phyloP scores from a whole-genome alignment of 2,888 invertebrate species.

The Flabesymbios commensalis region DNA sequence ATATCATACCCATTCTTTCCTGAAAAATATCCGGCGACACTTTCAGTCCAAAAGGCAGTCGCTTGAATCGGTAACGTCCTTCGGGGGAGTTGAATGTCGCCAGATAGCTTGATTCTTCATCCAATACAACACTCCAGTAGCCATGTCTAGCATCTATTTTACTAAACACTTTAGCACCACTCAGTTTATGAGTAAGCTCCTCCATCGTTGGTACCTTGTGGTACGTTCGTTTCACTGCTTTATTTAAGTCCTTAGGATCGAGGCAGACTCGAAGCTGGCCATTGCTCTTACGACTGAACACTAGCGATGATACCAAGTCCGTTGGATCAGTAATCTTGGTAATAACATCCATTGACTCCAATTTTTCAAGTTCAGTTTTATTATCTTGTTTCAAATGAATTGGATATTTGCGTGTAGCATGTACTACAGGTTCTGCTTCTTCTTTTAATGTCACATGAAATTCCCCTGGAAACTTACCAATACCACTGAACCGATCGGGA shows the following conservation, averaged over 20 bases:
- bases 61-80: background rate
- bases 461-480: too few species aligned
- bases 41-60: conserved; percentile 8
- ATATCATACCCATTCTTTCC: conserved; percentile 4
- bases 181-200: conserved; percentile 18
- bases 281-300: conserved; percentile 5
- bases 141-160: conserved; percentile 27
- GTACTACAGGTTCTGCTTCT: background rate
- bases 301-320: conserved; percentile 14
- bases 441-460: background rate
- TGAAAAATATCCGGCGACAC: conserved; percentile 14
- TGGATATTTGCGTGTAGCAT: conserved; percentile 1
- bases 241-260: too few species aligned
- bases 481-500: too few species aligned
- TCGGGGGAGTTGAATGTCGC: conserved; percentile 16
- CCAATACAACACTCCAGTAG: conserved; percentile 23
- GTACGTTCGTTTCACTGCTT: conserved; percentile 16
- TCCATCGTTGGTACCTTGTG: conserved; percentile 22
- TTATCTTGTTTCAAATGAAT: conserved; percentile 7
- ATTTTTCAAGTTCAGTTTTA: conserved; percentile 4
- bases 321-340: conserved; percentile 12
- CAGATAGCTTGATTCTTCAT: conserved; percentile 2
- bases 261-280: conserved; percentile 18
- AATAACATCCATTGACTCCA: conserved; percentile 11
- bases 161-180: conserved; percentile 15